A percentile compares a stretch with the other conserved stretches of the same genome.
phyloP scores from a whole-genome alignment of 1,140 invertebrate species.

The Ceratosolen solmsi region DNA sequence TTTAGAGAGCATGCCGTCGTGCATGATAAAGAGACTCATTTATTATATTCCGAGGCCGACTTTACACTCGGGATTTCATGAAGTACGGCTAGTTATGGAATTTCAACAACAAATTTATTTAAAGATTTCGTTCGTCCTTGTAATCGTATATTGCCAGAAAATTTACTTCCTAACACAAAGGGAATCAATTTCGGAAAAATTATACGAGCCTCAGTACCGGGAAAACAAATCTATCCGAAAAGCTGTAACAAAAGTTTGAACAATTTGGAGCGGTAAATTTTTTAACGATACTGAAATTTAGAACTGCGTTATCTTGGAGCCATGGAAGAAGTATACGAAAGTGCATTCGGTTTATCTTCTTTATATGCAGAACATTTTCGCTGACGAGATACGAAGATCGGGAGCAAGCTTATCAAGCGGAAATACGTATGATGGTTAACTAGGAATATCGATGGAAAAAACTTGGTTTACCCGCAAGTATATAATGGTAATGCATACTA shows the following conservation, averaged over 20 bases:
- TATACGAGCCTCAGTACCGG: neutral
- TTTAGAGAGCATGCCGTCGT: neutral
- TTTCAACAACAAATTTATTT: too few relatives aligned
- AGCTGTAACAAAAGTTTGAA: constrained; percentile 11
- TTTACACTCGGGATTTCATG: too few relatives aligned
- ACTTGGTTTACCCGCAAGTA: neutral
- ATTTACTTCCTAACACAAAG: neutral
- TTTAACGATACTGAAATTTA: neutral
- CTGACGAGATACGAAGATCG: neutral
- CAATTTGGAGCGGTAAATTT: neutral
- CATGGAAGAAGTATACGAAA: neutral
- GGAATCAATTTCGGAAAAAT: neutral
- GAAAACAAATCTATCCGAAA: neutral
- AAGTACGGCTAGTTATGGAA: too few relatives aligned
- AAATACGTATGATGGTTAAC: constrained; percentile 9
- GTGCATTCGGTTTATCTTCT: neutral
- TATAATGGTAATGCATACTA: constrained; percentile 20
- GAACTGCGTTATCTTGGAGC: neutral
- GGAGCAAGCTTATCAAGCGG: neutral
- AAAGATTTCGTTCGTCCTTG: too few relatives aligned
- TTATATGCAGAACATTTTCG: constrained; percentile 7
- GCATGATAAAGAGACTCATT: too few relatives aligned
- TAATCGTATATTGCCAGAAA: neutral
- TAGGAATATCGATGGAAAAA: constrained; percentile 20
- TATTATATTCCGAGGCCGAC: too few relatives aligned